Conservation (phyloP, 2,797 vertebrate genomes). For the Oophaga sylvatica region DNA sequence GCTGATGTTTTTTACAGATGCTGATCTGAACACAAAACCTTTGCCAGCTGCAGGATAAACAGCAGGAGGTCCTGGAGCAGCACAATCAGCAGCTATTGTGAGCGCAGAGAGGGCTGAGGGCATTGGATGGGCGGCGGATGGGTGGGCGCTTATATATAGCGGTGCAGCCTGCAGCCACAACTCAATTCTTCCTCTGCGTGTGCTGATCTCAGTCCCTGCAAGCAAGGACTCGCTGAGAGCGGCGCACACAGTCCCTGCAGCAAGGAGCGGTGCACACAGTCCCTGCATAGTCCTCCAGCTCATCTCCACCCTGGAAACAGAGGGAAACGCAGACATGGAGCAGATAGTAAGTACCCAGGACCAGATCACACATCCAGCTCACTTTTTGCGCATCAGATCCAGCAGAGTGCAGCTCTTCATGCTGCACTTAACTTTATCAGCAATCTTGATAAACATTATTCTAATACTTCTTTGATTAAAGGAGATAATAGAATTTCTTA, state of each 20-base stretch:
- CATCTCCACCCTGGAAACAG: neutral
- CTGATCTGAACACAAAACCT: slow-evolving; percentile 43
- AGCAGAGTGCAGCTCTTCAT: neutral
- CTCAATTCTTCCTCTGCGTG: neutral
- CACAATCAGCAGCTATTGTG: slow-evolving; percentile 48
- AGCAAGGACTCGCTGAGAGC: neutral
- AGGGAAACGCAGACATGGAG: neutral
- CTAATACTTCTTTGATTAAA: neutral
- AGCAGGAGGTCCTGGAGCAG: slow-evolving; percentile 46
- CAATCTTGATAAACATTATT: neutral
- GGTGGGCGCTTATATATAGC: slow-evolving; percentile 40
- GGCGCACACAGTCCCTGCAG: neutral
- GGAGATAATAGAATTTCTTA: neutral
- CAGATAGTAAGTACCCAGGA: slow-evolving; percentile 19
- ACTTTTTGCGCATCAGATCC: neutral
- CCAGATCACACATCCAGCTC: too few species aligned
- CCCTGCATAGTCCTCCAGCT: neutral
- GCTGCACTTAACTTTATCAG: neutral
- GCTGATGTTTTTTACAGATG: slow-evolving; percentile 55
- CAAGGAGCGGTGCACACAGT: neutral
- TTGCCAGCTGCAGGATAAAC: slow-evolving; percentile 48
- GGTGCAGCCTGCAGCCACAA: neutral
- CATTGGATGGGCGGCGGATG: slow-evolving; percentile 10
- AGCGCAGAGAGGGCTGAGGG: slow-evolving; percentile 16
- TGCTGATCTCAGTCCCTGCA: neutral